Percentiles rank a stretch among this genome's conserved stretches.
These are phyloP conservation scores for Aphelenchoides fujianensis DNA, from an alignment of 1,140 invertebrate species.

Conservation along the genomic window DNA sequence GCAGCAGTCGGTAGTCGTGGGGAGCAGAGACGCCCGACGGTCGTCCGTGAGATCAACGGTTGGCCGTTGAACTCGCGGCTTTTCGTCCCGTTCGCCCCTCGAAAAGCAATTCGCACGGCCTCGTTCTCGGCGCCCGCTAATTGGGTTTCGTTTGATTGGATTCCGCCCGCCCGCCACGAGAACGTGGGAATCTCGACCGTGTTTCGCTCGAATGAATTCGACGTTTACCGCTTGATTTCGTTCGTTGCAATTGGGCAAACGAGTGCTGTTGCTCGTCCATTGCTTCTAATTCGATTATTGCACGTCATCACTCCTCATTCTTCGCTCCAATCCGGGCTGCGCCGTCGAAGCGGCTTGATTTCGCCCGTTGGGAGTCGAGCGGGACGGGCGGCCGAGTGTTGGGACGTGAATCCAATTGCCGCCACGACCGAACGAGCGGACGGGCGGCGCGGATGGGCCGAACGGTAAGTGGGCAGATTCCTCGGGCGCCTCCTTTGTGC, in stretches of 20 bases:
- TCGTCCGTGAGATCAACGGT: neutral
- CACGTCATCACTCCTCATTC: neutral
- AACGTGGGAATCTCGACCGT: neutral
- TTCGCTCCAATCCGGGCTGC: neutral
- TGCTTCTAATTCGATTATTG: neutral
- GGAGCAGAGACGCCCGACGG: neutral
- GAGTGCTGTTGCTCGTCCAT: neutral
- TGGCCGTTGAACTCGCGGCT: neutral
- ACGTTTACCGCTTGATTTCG: neutral
- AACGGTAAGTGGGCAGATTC: no score
- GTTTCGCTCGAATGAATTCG: neutral
- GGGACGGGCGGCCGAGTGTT: no score
- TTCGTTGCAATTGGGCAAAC: neutral
- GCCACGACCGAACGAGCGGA: neutral
- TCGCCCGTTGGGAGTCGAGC: neutral
- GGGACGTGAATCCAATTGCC: neutral
- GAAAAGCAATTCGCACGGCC: neutral
- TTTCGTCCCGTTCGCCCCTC: neutral
- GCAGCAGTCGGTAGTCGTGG: neutral
- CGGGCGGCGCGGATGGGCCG: no score
- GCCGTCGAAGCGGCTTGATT: neutral
- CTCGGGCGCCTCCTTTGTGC: neutral
- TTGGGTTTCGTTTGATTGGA: neutral
- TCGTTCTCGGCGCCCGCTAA: neutral
- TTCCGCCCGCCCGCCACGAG: no score